Conservation (phyloP, 23 tunicate species). For the Trididemnum miniatum region DNA sequence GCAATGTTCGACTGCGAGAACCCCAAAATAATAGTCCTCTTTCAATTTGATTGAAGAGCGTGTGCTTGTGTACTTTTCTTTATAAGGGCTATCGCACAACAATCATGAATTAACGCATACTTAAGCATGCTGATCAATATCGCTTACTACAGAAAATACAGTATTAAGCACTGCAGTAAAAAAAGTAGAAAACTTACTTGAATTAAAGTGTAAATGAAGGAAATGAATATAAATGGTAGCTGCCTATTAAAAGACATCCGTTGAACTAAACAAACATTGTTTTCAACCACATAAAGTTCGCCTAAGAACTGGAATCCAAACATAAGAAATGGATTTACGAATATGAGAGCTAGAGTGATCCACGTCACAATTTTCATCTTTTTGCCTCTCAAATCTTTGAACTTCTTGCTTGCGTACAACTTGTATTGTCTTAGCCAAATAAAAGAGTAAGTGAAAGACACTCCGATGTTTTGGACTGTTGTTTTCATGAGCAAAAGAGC, state of each 20-base stretch:
- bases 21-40: too few relatives aligned
- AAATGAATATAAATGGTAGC: conserved; percentile 38
- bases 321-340: conserved; percentile 45
- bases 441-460: conserved; percentile 31
- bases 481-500: conserved; percentile 17
- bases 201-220: conserved; percentile 48
- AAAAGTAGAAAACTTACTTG: conserved; percentile 23
- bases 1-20: too few relatives aligned
- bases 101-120: too few relatives aligned
- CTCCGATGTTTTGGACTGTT: conserved; percentile 14
- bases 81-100: too few relatives aligned
- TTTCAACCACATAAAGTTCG: conserved; percentile 3
- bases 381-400: conserved; percentile 20
- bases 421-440: conserved; percentile 36
- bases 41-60: too few relatives aligned
- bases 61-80: too few relatives aligned
- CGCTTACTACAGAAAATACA: too few relatives aligned
- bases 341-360: conserved; percentile 18
- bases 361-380: conserved; percentile 27
- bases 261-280: conserved; percentile 25
- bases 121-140: too few relatives aligned
- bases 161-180: too few relatives aligned
- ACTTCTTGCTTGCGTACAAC: conserved; percentile 18
- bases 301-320: conserved; percentile 58
- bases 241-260: background rate